Conservation (phyloP, 1,140 invertebrate species). For the roundworm (Caenorhabditis elegans) region WBcel235 BX284604.4:7443001-7443500, state of each 20-base stretch:
- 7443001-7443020: background rate
- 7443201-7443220: conserved; percentile 23
- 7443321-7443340: conserved; percentile 2
- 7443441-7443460: background rate
- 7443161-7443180: background rate
- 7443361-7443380: conserved; percentile 24
- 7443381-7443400: background rate
- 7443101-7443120: conserved; percentile 36
- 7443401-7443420: background rate
- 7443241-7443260: background rate
- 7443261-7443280: background rate
- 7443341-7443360: background rate
- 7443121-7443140: background rate
- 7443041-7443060: conserved; percentile 46
- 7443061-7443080: conserved; percentile 52
- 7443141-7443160: background rate
- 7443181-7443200: background rate
- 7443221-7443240: conserved; percentile 11
- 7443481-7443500: background rate
- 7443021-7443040: conserved; percentile 16
- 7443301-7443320: background rate
- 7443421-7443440: background rate
- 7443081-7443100: conserved; percentile 47
- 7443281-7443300: background rate
- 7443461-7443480: background rate